A percentile compares a stretch with the other conserved stretches of the same genome.
These are phyloP conservation scores for Telmatochromis bifrenatus DNA, from an alignment of 2,113 vertebrate genomes.

Conservation along the genomic window DNA sequence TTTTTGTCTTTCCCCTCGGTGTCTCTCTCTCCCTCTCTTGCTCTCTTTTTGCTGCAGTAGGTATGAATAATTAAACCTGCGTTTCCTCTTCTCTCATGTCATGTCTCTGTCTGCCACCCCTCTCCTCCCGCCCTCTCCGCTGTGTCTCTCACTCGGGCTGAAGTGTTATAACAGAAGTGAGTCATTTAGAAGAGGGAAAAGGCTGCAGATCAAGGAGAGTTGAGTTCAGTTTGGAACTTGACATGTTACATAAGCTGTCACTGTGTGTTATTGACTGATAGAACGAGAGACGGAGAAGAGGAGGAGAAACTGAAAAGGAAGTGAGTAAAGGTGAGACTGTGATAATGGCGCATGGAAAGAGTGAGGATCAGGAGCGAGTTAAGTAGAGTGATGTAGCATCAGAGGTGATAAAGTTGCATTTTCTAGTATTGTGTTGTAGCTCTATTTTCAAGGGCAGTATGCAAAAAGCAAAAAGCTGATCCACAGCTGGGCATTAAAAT, in stretches of 20 bases:
- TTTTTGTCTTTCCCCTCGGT: background rate
- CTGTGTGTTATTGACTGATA: conserved; percentile 57
- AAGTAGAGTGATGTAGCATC: background rate
- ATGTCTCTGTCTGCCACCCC: conserved; percentile 57
- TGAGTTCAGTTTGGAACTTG: conserved; percentile 64
- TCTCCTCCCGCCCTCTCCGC: conserved; percentile 29
- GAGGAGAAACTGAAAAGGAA: background rate
- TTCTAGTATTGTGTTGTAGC: background rate
- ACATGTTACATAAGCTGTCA: conserved; percentile 68
- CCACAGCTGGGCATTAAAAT: background rate
- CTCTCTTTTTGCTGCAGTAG: conserved; percentile 48
- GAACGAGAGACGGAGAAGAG: conserved; percentile 5
- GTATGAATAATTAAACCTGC: conserved; percentile 70
- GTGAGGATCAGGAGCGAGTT: background rate
- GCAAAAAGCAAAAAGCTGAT: background rate
- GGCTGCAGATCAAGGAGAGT: conserved; percentile 61
- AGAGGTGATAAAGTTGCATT: conserved; percentile 13
- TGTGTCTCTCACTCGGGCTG: conserved; percentile 59
- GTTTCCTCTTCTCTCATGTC: conserved; percentile 60
- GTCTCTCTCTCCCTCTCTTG: background rate
- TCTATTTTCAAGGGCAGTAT: background rate
- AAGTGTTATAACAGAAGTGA: conserved; percentile 71
- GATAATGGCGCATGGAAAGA: conserved; percentile 23
- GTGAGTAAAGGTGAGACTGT: conserved; percentile 22
- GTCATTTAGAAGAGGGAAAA: conserved; percentile 69